Percentiles rank a stretch among this genome's conserved stretches.
Conservation (phyloP, 2,797 vertebrate genomes). For the Microcaecilia unicolor region DNA sequence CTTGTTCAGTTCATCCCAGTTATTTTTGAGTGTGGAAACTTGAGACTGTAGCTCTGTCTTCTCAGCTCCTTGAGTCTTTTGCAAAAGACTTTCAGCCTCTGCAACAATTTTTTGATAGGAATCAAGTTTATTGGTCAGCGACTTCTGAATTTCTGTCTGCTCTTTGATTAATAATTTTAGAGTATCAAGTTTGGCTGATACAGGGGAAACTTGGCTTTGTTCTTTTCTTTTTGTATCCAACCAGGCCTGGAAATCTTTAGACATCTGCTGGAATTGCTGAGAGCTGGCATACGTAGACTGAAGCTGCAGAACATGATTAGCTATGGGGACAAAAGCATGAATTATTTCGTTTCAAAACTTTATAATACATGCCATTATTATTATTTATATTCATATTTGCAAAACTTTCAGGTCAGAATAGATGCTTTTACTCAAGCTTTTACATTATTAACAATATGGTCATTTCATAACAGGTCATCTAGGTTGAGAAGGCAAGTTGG, state of each 20-base stretch:
- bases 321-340: too few relatives aligned
- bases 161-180: constrained; percentile 68
- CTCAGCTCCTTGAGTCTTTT: constrained; percentile 79
- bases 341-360: too few relatives aligned
- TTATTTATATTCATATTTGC: too few relatives aligned
- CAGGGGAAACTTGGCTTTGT: constrained; percentile 46
- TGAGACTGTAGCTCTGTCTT: constrained; percentile 77
- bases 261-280: constrained; percentile 90
- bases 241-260: constrained; percentile 86
- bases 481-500: too few relatives aligned
- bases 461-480: too few relatives aligned
- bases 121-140: constrained; percentile 54
- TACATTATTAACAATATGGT: too few relatives aligned
- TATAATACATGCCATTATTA: too few relatives aligned
- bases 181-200: constrained; percentile 69
- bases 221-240: constrained; percentile 72
- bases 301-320: constrained; percentile 76
- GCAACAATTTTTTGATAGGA: constrained; percentile 66
- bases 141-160: constrained; percentile 61
- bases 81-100: constrained; percentile 82
- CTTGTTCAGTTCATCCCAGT: constrained; percentile 83
- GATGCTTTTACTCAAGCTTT: too few relatives aligned
- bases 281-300: constrained; percentile 82
- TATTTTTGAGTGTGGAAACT: constrained; percentile 64
- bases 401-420: too few relatives aligned